Evolutionary conservation across 1,140 invertebrate species (phyloP).

Genomic region (Drosophila navojoa): DNA sequence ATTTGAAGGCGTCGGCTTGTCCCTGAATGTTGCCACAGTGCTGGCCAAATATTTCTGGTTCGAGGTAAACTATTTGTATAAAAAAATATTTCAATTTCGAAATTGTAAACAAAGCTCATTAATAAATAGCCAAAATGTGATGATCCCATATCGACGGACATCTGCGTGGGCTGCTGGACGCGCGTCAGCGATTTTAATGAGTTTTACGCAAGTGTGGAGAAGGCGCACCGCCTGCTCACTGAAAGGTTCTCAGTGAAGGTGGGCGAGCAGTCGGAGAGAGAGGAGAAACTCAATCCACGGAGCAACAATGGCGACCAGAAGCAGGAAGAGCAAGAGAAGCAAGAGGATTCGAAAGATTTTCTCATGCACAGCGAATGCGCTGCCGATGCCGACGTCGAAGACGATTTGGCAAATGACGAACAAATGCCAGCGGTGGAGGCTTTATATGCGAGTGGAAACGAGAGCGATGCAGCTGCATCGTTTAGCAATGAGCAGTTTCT

Average conservation of each 20-base stretch:
- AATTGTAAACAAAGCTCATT: conserved; percentile 8
- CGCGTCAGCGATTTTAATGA: conserved; percentile 64
- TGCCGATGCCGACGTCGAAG: conserved; percentile 1
- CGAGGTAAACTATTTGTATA: conserved; percentile 43
- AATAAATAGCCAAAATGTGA: conserved; percentile 61
- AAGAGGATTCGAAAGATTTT: conserved; percentile 22
- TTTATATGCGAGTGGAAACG: conserved; percentile 12
- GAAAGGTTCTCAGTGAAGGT: conserved; percentile 65
- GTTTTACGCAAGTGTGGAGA: conserved; percentile 64
- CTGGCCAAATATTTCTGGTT: conserved; percentile 74
- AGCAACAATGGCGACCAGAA: conserved; percentile 8
- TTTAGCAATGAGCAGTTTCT: conserved; percentile 71
- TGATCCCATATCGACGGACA: conserved; percentile 72
- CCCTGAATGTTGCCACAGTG: conserved; percentile 57
- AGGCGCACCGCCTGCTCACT: conserved; percentile 70
- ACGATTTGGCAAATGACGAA: conserved; percentile 14
- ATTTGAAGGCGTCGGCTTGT: conserved; percentile 56
- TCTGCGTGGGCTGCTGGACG: conserved; percentile 62
- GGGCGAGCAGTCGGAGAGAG: conserved; percentile 20
- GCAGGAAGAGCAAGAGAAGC: neutral
- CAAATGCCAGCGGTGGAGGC: conserved; percentile 15
- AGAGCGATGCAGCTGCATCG: conserved; percentile 33
- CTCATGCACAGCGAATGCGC: conserved; percentile 3
- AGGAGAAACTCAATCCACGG: too few species aligned
- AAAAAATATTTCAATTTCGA: neutral